Percentiles rank a stretch among this genome's conserved stretches.
These are phyloP conservation scores for Andrena bucephala DNA, from an alignment of 2,888 invertebrate genomes.

Conservation along the genomic window DNA sequence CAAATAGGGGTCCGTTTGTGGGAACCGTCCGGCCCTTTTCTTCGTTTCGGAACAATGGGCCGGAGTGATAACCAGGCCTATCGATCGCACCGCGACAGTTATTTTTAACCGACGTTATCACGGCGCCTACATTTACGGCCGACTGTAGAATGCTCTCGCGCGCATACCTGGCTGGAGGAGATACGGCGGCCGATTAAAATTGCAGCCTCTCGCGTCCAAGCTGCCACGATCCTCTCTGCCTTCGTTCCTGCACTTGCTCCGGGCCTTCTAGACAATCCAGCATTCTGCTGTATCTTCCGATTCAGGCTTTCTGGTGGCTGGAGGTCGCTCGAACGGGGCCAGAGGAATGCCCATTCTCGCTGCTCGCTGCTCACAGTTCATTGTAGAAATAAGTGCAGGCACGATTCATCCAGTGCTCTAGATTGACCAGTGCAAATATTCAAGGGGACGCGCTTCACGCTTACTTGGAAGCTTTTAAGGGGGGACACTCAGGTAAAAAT, in stretches of 20 bases:
- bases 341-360: background rate
- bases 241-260: background rate
- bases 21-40: background rate
- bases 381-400: too few relatives aligned
- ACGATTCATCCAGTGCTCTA: too few relatives aligned
- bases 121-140: constrained; percentile 29
- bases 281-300: background rate
- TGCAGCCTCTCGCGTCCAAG: constrained; percentile 9
- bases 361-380: too few relatives aligned
- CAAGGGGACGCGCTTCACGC: too few relatives aligned
- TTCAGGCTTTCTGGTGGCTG: background rate
- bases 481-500: too few relatives aligned
- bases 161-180: constrained; percentile 1
- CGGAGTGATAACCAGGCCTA: constrained; percentile 51
- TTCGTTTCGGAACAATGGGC: constrained; percentile 37
- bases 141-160: background rate
- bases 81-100: constrained; percentile 50
- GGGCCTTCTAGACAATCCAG: constrained; percentile 8
- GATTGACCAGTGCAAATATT: too few relatives aligned
- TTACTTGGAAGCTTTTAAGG: too few relatives aligned
- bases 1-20: constrained; percentile 7
- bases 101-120: constrained; percentile 56
- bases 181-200: constrained; percentile 39
- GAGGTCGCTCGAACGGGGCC: background rate
- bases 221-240: background rate